Conservation (phyloP, 2,888 invertebrate species). For the Drosophila barbarae region DNA sequence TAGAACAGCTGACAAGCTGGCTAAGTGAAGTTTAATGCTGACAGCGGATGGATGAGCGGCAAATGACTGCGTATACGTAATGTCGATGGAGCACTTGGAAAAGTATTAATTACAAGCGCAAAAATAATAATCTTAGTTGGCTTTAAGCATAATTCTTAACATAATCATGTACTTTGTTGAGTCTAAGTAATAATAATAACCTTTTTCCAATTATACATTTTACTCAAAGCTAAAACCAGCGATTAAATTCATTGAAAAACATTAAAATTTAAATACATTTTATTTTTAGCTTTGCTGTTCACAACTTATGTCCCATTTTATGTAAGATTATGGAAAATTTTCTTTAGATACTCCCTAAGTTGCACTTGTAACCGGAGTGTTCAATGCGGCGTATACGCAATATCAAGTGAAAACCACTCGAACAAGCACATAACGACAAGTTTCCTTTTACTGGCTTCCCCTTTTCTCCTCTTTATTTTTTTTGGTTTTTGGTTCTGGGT, state of each 20-base stretch:
- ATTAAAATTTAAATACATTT: neutral
- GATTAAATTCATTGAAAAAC: neutral
- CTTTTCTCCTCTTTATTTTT: slow-evolving; percentile 2
- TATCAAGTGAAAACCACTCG: slow-evolving; percentile 40
- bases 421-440: slow-evolving; percentile 42
- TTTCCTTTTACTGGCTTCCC: slow-evolving; percentile 29
- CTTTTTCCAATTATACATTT: neutral
- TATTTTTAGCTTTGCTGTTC: neutral
- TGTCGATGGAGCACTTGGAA: neutral
- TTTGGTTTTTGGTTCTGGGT: slow-evolving; percentile 5
- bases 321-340: neutral
- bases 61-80: neutral
- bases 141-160: neutral
- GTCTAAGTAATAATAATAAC: too few species aligned
- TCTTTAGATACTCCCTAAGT: slow-evolving; percentile 3
- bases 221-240: neutral
- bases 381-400: slow-evolving; percentile 62
- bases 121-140: neutral
- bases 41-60: neutral
- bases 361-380: slow-evolving; percentile 27
- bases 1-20: slow-evolving; percentile 4
- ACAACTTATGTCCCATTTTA: neutral
- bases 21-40: slow-evolving; percentile 5
- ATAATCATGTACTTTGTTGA: too few species aligned
- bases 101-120: neutral